Percentiles rank a stretch among this genome's conserved stretches.
Conservation (phyloP, 1,140 invertebrate species). For the Melanaphis sacchari region DNA sequence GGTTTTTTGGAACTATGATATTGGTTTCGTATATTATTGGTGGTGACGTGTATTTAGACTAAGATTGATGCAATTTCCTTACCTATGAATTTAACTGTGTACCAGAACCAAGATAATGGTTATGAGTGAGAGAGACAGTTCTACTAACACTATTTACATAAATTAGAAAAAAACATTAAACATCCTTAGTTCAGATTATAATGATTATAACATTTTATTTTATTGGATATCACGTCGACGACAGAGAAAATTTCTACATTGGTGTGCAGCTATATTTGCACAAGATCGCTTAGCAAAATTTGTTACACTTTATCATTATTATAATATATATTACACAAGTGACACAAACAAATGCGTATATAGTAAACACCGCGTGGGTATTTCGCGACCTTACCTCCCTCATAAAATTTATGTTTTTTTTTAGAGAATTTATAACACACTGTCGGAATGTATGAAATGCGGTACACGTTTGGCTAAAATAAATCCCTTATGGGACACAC, state of each 20-base stretch:
- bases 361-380: neutral
- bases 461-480: neutral
- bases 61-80: neutral
- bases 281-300: neutral
- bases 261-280: neutral
- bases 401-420: neutral
- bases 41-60: neutral
- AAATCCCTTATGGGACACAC: conserved; percentile 9
- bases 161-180: neutral
- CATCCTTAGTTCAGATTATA: neutral
- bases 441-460: neutral
- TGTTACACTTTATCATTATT: neutral
- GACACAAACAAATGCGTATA: neutral
- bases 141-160: neutral
- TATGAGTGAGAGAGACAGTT: neutral
- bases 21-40: neutral
- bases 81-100: neutral
- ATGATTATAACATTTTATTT: neutral
- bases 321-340: neutral
- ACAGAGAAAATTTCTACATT: neutral
- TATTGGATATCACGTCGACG: neutral
- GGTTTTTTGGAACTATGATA: neutral
- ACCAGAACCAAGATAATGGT: too few relatives aligned
- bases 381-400: neutral
- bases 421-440: neutral